Evolutionary conservation across 1,140 invertebrate species (phyloP), one percentile per base, ranked within the genome.

Genomic region (Drosophila nebulosa): DNA sequence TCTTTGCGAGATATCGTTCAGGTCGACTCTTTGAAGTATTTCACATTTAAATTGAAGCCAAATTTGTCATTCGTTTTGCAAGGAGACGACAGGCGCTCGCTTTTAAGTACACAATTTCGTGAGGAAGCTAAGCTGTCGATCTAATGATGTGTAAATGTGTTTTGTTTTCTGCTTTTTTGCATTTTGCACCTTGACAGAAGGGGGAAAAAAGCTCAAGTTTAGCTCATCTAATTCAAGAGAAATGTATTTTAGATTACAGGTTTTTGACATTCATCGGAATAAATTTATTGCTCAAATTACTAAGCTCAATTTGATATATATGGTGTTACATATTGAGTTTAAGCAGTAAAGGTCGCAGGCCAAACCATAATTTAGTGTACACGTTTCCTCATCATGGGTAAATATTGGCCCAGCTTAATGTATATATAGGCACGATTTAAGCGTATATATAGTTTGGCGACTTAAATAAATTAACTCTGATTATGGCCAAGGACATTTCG

Each of bases 391-490:
- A 52, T 59, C 65, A 30, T 59, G 63, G 69, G 53, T 63, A 85
- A 84, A 68, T 68, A 80, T 67, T 64, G 63, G 46, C 69, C 39
- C 1, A 16, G 16, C 39, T 55, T 69, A 69, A 42, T 42, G 7
- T 42, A 42, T 42, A 42, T 42, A 9, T 16, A 39, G 4, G n/a
- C 14, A 16, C 36, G 14, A 16, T 39, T 14, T 39, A 39, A 39
- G n/a, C n/a, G n/a, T 63, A 60, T 69, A 69, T 63, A 53, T 74
- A 69, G 81, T 69, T 39, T 61, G 78, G 81, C 67, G 74, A 78
- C 78, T 86, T 81, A 78, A 81, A 81, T 86, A 86, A 85, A 85
- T 88, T 85, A 78, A 64, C 69, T 85, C 46, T 78, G 78, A 64
- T 74, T 74, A 75, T 80, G 85, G 58, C 64, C 74, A 69, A 64